These are phyloP conservation scores for Tragelaphus scriptus DNA, from an alignment of 2,113 vertebrate genomes.

Conservation along the genomic window DNA sequence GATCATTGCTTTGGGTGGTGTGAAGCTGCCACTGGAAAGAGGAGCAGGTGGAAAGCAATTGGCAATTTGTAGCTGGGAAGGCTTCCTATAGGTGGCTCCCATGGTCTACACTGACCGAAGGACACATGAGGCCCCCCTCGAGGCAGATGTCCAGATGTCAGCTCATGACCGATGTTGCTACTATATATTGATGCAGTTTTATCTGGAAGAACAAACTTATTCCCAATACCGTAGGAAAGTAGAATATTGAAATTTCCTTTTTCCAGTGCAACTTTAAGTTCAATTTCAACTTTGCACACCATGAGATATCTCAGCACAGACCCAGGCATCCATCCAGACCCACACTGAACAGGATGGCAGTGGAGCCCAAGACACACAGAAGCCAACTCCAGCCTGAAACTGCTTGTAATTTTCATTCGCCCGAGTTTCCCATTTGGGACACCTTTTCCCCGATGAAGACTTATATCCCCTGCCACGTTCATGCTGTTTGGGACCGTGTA, in stretches of 20 bases:
- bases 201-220: neutral
- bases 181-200: rapidly evolving
- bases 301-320: neutral
- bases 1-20: neutral
- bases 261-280: neutral
- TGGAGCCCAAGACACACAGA: neutral
- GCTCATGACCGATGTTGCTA: neutral
- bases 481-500: constrained; percentile 27
- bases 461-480: constrained; percentile 44
- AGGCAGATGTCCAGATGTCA: neutral
- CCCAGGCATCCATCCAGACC: rapidly evolving
- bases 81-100: rapidly evolving
- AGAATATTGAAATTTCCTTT: neutral
- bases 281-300: neutral
- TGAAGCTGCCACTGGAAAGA: no score
- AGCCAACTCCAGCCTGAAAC: rapidly evolving
- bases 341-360: rapidly evolving
- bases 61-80: neutral
- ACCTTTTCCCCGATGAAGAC: constrained; percentile 38
- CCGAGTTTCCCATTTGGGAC: neutral
- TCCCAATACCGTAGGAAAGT: rapidly evolving
- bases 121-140: neutral
- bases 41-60: neutral
- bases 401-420: rapidly evolving
- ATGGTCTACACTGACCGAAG: rapidly evolving